phyloP scores from a whole-genome alignment of 2,797 vertebrate species.

The Coendou prehensilis region DNA sequence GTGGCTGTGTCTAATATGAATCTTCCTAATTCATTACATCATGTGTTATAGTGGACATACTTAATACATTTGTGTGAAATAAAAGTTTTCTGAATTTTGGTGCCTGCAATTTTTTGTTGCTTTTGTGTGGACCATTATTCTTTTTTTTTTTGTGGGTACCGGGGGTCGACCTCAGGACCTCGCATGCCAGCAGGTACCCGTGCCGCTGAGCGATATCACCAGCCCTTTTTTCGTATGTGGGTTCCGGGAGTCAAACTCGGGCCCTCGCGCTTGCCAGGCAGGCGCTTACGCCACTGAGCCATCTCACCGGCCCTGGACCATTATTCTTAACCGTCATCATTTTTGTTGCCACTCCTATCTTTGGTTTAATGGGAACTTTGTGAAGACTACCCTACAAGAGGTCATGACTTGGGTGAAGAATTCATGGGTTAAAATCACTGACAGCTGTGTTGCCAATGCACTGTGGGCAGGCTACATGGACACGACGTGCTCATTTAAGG shows the following conservation, averaged over 20 bases:
- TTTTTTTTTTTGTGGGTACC: background rate
- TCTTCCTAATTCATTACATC: background rate
- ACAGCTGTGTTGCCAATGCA: background rate
- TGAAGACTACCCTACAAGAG: background rate
- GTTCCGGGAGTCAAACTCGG: too few species aligned
- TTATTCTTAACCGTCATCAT: background rate
- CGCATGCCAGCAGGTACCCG: too few species aligned
- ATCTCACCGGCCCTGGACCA: too few species aligned
- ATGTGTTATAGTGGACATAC: background rate
- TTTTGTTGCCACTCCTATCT: background rate
- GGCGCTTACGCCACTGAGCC: too few species aligned
- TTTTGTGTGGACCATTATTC: background rate
- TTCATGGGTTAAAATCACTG: background rate
- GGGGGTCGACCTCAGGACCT: too few species aligned
- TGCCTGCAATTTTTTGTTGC: background rate
- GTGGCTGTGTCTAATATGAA: background rate
- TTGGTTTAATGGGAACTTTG: background rate
- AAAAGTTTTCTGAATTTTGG: background rate
- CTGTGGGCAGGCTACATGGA: background rate
- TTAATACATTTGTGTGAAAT: background rate
- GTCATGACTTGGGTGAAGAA: background rate
- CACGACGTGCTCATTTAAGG: background rate
- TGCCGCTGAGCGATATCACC: too few species aligned
- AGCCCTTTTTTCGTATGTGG: too few species aligned
- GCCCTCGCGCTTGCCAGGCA: too few species aligned